phyloP scores from a whole-genome alignment of 2,113 vertebrate genomes.

The Colinus virginianus region DNA sequence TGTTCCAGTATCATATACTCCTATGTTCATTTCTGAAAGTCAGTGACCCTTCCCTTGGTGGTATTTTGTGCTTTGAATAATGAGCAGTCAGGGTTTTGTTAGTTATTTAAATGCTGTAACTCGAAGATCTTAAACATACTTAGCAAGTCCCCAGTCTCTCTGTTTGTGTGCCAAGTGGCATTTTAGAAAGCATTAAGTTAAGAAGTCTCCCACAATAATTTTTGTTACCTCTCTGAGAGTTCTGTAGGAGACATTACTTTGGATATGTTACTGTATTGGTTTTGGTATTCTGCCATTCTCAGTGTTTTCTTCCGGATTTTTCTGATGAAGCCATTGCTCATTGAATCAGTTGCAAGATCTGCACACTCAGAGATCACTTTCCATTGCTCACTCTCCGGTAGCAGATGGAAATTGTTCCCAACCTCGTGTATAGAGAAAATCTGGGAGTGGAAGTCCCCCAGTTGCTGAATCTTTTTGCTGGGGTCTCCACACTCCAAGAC shows the following conservation, averaged over 20 bases:
- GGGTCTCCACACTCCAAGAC: rapidly evolving
- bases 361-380: not conserved
- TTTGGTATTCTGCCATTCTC: constrained; percentile 51
- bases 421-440: not conserved
- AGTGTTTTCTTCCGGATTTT: constrained; percentile 48
- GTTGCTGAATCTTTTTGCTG: not conserved
- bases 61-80: constrained; percentile 22
- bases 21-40: constrained; percentile 24
- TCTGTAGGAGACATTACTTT: not conserved
- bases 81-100: constrained; percentile 27
- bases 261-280: constrained; percentile 13
- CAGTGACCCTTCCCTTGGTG: not conserved
- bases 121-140: constrained; percentile 46
- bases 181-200: constrained; percentile 60
- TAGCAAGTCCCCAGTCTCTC: constrained; percentile 23
- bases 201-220: constrained; percentile 26
- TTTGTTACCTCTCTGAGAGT: not conserved
- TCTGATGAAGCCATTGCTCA: constrained; percentile 4
- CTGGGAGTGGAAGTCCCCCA: not conserved
- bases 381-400: not conserved
- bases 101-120: constrained; percentile 35
- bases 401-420: not conserved
- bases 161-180: constrained; percentile 39
- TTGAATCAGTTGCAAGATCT: not conserved
- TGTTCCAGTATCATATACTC: not conserved